phyloP scores from a whole-genome alignment of 2,888 invertebrate genomes.

The Tipula helvola region DNA sequence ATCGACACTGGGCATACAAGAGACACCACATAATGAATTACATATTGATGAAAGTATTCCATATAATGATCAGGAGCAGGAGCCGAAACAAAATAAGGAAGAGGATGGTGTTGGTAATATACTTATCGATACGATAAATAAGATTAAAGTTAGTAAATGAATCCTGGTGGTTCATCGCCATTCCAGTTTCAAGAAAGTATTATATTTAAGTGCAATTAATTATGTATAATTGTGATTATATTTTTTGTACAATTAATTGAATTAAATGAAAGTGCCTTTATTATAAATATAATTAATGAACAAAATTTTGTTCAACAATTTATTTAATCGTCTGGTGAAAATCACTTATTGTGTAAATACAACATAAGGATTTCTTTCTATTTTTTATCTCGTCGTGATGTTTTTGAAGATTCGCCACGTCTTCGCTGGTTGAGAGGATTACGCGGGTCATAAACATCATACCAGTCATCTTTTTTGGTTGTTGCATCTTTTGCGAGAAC shows the following conservation, averaged over 20 bases:
- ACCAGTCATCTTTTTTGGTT: conserved; percentile 88
- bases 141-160: conserved; percentile 8
- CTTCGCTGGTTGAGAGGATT: conserved; percentile 88
- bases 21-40: background rate
- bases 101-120: conserved; percentile 16
- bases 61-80: conserved; percentile 10
- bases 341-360: background rate
- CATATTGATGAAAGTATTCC: conserved; percentile 13
- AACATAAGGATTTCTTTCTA: background rate
- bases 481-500: conserved; percentile 87
- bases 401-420: conserved; percentile 39
- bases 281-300: background rate
- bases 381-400: conserved; percentile 4
- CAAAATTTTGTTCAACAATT: background rate
- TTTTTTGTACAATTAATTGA: background rate
- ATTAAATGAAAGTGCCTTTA: background rate
- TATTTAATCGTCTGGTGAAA: background rate
- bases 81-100: background rate
- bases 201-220: background rate
- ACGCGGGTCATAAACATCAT: conserved; percentile 90
- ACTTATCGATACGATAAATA: conserved; percentile 19
- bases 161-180: background rate
- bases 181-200: background rate
- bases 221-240: background rate
- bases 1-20: background rate